Percentiles rank a stretch among this genome's conserved stretches.
Conservation (phyloP, 1,140 invertebrate genomes). For the Drosophila yakuba region DNA sequence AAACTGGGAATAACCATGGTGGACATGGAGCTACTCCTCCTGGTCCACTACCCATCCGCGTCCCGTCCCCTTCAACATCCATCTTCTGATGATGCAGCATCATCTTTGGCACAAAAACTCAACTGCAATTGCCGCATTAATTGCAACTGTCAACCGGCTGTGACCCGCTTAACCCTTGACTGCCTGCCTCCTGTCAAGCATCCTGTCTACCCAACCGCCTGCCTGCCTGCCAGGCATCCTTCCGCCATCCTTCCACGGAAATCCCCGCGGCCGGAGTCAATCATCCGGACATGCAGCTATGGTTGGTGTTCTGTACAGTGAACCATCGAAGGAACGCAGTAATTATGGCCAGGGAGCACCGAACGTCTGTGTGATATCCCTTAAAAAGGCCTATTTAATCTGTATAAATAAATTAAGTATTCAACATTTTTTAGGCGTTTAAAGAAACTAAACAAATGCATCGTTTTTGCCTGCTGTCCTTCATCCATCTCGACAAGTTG, state of each 20-base stretch:
- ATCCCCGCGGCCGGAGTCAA: slow-evolving; percentile 38
- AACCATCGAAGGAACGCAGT: background rate
- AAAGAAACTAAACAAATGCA: background rate
- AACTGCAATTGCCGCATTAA: slow-evolving; percentile 70
- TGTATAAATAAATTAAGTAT: no score
- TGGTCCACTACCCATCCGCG: background rate
- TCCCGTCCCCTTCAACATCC: background rate
- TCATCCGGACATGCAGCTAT: slow-evolving; percentile 40
- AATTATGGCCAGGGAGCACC: slow-evolving; percentile 1
- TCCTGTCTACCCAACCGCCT: background rate
- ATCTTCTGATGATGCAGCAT: slow-evolving; percentile 16
- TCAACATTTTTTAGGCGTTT: background rate
- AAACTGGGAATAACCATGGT: slow-evolving; percentile 25
- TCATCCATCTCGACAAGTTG: slow-evolving; percentile 24
- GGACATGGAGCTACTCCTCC: slow-evolving; percentile 6
- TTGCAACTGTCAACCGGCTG: slow-evolving; percentile 74
- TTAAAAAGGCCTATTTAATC: no score
- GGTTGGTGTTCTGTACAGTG: slow-evolving; percentile 11
- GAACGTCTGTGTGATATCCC: background rate
- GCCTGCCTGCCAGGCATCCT: slow-evolving; percentile 7
- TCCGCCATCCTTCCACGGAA: slow-evolving; percentile 16
- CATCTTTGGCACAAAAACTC: slow-evolving; percentile 64
- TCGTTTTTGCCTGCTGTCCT: background rate
- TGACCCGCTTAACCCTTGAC: slow-evolving; percentile 50
- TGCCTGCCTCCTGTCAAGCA: slow-evolving; percentile 2